phyloP scores from a whole-genome alignment of 92 coral and sea anemone species.

The Epizoanthus illoricatus region DNA sequence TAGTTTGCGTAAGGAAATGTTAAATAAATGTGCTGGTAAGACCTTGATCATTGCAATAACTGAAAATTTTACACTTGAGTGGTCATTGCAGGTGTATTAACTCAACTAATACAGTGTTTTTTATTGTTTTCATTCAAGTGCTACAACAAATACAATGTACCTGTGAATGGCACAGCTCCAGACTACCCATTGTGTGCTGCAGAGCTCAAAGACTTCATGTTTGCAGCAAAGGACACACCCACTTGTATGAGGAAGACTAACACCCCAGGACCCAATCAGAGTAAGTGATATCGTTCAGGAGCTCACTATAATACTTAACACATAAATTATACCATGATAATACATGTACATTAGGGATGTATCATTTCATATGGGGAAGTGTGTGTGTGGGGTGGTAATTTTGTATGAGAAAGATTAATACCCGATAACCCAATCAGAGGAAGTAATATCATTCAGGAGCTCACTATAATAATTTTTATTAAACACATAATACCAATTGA shows the following conservation, averaged over 20 bases:
- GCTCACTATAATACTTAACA: background rate
- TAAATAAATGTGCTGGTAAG: too few relatives aligned
- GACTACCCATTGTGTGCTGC: constrained; percentile 96
- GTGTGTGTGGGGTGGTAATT: too few relatives aligned
- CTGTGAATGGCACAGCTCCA: constrained; percentile 62
- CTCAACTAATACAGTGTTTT: background rate
- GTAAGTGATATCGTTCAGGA: constrained; percentile 49
- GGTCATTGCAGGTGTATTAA: too few relatives aligned
- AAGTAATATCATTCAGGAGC: constrained; percentile 27
- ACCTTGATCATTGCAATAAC: too few relatives aligned
- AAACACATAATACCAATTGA: too few relatives aligned
- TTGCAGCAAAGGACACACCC: constrained; percentile 97
- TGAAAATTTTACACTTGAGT: too few relatives aligned
- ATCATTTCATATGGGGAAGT: too few relatives aligned
- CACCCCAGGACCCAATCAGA: constrained; percentile 59
- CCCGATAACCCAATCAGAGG: constrained; percentile 68
- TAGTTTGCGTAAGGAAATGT: too few relatives aligned
- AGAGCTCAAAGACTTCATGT: constrained; percentile 93
- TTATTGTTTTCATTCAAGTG: constrained; percentile 58
- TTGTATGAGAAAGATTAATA: constrained; percentile 68
- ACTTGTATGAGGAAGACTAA: constrained; percentile 91
- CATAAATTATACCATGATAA: too few relatives aligned
- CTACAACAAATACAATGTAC: constrained; percentile 69
- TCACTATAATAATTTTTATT: too few relatives aligned
- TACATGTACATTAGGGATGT: too few relatives aligned